A percentile compares a stretch with the other conserved stretches of the same genome.
Conservation (phyloP, 2,113 vertebrate genomes). For the Azemiops feae region DNA sequence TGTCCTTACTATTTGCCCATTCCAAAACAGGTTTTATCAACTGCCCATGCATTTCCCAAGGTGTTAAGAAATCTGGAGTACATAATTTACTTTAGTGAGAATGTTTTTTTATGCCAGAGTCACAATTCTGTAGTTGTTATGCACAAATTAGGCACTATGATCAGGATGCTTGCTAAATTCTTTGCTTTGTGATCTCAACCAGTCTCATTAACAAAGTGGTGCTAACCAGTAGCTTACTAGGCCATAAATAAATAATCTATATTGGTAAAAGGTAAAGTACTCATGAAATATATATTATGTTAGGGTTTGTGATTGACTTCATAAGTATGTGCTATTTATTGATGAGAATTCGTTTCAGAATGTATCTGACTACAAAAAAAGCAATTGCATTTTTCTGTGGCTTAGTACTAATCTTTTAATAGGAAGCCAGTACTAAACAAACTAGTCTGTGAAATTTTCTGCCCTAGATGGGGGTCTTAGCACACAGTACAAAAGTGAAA, state of each 20-base stretch:
- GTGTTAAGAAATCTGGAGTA: background rate
- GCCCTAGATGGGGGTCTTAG: background rate
- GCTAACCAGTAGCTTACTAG: conserved; percentile 11
- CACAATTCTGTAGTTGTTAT: background rate
- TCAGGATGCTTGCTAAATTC: conserved; percentile 13
- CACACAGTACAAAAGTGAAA: background rate
- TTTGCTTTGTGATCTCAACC: conserved; percentile 39
- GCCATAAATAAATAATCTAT: background rate
- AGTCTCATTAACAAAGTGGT: conserved; percentile 39
- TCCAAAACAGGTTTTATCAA: background rate
- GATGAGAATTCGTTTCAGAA: conserved; percentile 20
- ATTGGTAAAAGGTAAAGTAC: fast-evolving
- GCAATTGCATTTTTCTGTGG: background rate
- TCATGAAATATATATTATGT: background rate
- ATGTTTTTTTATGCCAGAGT: background rate
- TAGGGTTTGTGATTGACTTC: background rate
- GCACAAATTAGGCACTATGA: background rate
- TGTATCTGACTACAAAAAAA: background rate
- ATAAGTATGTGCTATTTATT: background rate
- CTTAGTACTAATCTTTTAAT: background rate
- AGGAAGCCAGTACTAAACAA: background rate
- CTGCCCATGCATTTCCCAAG: background rate
- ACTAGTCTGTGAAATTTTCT: background rate
- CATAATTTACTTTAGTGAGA: background rate
- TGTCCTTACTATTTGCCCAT: background rate